phyloP scores from a whole-genome alignment of 2,113 vertebrate genomes.

The Anhinga anhinga region DNA sequence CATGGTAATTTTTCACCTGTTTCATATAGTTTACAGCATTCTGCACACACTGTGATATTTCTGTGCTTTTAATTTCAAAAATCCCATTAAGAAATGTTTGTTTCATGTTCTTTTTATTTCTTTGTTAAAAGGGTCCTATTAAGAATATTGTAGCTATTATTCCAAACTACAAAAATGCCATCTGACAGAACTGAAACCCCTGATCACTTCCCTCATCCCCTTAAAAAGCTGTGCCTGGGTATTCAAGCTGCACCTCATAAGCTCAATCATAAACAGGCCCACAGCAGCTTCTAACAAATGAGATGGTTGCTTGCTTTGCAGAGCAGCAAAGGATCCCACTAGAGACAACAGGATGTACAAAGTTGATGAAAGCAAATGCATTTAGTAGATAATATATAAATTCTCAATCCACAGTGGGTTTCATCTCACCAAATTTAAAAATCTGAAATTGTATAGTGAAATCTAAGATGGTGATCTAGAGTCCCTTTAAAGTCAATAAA shows the following conservation, averaged over 20 bases:
- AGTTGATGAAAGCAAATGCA: background rate
- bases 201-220: background rate
- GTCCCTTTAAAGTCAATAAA: background rate
- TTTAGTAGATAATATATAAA: background rate
- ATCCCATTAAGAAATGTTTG: background rate
- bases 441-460: background rate
- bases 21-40: background rate
- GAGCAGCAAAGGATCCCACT: background rate
- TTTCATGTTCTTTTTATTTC: background rate
- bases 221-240: background rate
- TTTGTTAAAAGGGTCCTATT: background rate
- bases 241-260: background rate
- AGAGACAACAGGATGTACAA: background rate
- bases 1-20: background rate
- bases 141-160: background rate
- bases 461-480: background rate
- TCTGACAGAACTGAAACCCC: background rate
- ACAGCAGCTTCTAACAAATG: background rate
- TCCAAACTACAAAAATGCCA: background rate
- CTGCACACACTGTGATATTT: background rate
- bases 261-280: background rate
- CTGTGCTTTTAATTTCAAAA: background rate
- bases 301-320: background rate
- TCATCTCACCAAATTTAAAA: background rate
- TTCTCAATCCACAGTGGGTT: background rate